A percentile compares a stretch with the other conserved stretches of the same genome.
phyloP scores from a whole-genome alignment of 2,888 invertebrate genomes.

The Netelia melanura region DNA sequence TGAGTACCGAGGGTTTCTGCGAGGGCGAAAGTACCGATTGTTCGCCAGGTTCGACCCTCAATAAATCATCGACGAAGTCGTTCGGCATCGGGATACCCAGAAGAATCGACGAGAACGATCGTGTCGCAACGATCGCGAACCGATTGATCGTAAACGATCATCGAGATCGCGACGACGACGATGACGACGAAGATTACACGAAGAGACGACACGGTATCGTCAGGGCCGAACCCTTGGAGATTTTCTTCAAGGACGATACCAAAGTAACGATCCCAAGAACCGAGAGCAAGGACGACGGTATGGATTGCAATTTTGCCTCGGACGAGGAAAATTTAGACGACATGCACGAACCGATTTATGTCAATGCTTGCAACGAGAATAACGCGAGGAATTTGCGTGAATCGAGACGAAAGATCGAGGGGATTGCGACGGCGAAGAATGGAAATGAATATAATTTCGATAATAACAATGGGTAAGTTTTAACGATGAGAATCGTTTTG shows the following conservation, averaged over 20 bases:
- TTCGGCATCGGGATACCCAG: conserved; percentile 53
- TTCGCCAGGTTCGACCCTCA: conserved; percentile 81
- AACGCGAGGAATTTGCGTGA: conserved; percentile 75
- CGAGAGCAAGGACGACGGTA: conserved; percentile 82
- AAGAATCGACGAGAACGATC: conserved; percentile 70
- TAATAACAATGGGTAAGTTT: conserved; percentile 71
- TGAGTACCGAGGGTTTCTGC: conserved; percentile 83
- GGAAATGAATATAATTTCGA: conserved; percentile 70
- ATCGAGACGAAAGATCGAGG: conserved; percentile 36
- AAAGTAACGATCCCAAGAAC: conserved; percentile 74
- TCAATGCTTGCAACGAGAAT: conserved; percentile 78
- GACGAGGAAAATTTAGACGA: conserved; percentile 78
- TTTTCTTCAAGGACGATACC: conserved; percentile 54
- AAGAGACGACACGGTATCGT: conserved; percentile 65
- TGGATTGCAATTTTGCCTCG: conserved; percentile 82
- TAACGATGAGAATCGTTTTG: not conserved
- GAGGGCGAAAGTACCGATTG: conserved; percentile 83
- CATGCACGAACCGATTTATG: conserved; percentile 80
- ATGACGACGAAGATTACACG: conserved; percentile 60
- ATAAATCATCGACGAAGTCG: conserved; percentile 74
- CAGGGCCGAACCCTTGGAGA: conserved; percentile 63
- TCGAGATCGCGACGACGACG: conserved; percentile 59
- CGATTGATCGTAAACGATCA: conserved; percentile 47
- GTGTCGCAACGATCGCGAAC: conserved; percentile 68
- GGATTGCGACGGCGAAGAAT: not conserved